Evolutionary conservation across 1,140 invertebrate genomes (phyloP), one percentile per base, ranked within the genome.

Genomic region (Ylistrum balloti): DNA sequence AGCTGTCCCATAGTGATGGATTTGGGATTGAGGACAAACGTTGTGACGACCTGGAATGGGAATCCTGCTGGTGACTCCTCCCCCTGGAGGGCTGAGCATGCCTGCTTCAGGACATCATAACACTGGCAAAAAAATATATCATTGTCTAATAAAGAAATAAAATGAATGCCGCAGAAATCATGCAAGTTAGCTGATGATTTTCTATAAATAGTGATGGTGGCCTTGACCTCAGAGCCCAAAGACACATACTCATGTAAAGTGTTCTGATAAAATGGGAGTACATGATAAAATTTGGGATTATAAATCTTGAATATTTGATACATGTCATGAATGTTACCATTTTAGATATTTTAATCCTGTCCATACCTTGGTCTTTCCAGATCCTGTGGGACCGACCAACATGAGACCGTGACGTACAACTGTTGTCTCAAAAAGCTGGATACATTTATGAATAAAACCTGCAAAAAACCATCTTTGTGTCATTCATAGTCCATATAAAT

Each of bases 101-200:
- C 97, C 48, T 97, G 96, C 92, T 97, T 97, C 32, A 98, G 95
- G 0, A 97, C 96, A 93, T 98, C 96, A 92, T 98, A 98, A 93
- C 97, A 98, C 97, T 98, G 95, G 22, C 96, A 96, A 86, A 90
- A 86, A 92, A 22, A n/a, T 56, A 74, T 85, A 74, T 15, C 1
- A 15, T 17, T 45, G 41, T 45, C 41, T 17, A 13, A 45, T 45
- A 45, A 1, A n/a, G n/a, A n/a, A n/a, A n/a, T n/a, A n/a, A n/a
- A n/a, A n/a, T n/a, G n/a, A n/a, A n/a, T n/a, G n/a, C n/a, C n/a
- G n/a, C n/a, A n/a, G n/a, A n/a, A n/a, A n/a, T n/a, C n/a, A n/a
- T n/a, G n/a, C n/a, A n/a, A n/a, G n/a, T n/a, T n/a, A n/a, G n/a
- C n/a, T n/a, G n/a, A n/a, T n/a, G n/a, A n/a, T n/a, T n/a, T n/a